Conservation (phyloP, 2,797 vertebrate species). For the Pteronotus mesoamericanus region DNA sequence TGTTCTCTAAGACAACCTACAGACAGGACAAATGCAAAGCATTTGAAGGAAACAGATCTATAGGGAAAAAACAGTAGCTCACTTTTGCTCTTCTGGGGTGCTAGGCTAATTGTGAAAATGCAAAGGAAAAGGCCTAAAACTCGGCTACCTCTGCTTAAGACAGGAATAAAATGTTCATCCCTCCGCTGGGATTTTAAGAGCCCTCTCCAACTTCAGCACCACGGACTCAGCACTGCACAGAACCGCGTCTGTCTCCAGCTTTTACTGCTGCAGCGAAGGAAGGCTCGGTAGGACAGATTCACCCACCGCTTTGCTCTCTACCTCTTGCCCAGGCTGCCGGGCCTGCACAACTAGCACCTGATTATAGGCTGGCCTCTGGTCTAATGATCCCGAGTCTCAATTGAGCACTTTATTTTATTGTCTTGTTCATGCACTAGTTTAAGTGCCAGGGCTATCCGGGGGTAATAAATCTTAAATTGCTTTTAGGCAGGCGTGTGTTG, state of each 20-base stretch:
- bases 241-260: neutral
- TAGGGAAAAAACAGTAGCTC: neutral
- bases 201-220: neutral
- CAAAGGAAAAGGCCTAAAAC: neutral
- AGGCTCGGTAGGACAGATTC: neutral
- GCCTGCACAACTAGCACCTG: slow-evolving; percentile 52
- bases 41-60: neutral
- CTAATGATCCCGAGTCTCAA: slow-evolving; percentile 36
- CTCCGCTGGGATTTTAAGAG: neutral
- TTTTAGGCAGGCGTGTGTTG: neutral
- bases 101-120: neutral
- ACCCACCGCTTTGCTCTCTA: too few relatives aligned
- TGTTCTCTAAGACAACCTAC: neutral
- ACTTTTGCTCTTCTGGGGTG: neutral
- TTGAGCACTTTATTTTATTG: slow-evolving; percentile 51
- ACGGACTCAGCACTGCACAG: neutral
- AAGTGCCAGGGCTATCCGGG: neutral
- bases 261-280: slow-evolving; percentile 40
- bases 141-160: neutral
- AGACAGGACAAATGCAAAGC: neutral
- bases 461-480: neutral
- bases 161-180: neutral
- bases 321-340: neutral
- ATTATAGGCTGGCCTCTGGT: slow-evolving; percentile 24
- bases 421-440: slow-evolving; percentile 24